These are phyloP conservation scores for Conchocele bisecta DNA, from an alignment of 2,888 invertebrate species.

Conservation along the genomic window DNA sequence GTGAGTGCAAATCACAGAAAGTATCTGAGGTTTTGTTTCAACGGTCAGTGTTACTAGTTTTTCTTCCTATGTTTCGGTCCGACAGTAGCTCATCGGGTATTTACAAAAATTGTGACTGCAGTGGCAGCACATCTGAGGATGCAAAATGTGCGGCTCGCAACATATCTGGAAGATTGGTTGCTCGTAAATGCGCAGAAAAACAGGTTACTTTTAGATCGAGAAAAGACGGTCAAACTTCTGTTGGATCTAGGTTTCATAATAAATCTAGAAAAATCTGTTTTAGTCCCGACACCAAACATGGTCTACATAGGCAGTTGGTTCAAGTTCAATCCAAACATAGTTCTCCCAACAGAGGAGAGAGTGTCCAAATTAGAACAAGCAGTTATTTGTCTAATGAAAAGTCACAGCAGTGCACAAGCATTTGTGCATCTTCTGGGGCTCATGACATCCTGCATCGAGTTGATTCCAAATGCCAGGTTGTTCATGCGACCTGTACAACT, in stretches of 20 bases:
- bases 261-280: conserved; percentile 40
- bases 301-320: conserved; percentile 16
- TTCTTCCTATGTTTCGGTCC: conserved; percentile 42
- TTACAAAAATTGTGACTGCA: conserved; percentile 43
- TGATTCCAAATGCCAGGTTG: conserved; percentile 22
- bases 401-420: not conserved
- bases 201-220: conserved; percentile 21
- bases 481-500: conserved; percentile 18
- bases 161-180: conserved; percentile 48
- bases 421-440: conserved; percentile 19
- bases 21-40: conserved; percentile 37
- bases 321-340: not conserved
- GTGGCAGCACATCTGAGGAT: conserved; percentile 40
- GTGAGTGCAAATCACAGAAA: conserved; percentile 28
- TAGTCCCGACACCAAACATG: conserved; percentile 30
- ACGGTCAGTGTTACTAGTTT: conserved; percentile 28
- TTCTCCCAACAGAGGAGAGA: conserved; percentile 11
- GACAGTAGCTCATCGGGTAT: conserved; percentile 43
- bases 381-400: not conserved
- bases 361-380: not conserved
- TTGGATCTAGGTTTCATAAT: conserved; percentile 45
- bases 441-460: conserved; percentile 27
- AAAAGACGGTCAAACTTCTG: conserved; percentile 23
- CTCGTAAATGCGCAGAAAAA: conserved; percentile 22
- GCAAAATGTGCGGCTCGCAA: conserved; percentile 27